Conservation (phyloP, 2,797 vertebrate species). For the Sebastes matsubarae region DNA sequence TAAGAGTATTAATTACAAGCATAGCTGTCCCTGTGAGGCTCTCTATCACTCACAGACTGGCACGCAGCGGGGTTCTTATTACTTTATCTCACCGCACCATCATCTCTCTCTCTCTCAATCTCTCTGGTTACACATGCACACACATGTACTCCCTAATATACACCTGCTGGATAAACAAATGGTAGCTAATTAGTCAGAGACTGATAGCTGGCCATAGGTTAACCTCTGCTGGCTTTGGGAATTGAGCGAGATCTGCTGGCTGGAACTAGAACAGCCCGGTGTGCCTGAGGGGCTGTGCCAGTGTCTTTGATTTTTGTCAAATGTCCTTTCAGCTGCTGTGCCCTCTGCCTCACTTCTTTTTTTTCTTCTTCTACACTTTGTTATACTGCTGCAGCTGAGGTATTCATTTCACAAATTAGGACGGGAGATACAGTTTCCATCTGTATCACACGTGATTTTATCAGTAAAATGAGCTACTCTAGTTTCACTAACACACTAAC, state of each 20-base stretch:
- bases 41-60: conserved; percentile 77
- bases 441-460: background rate
- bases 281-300: conserved; percentile 1
- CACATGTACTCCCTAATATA: conserved; percentile 49
- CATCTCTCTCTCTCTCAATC: conserved; percentile 24
- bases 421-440: background rate
- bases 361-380: background rate
- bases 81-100: conserved; percentile 71
- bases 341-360: background rate
- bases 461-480: background rate
- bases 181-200: conserved; percentile 66
- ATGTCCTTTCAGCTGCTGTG: conserved; percentile 7
- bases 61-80: conserved; percentile 73
- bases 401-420: conserved; percentile 1
- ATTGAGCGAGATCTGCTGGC: conserved; percentile 23
- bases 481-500: background rate
- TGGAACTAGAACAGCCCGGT: conserved; percentile 2
- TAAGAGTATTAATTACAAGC: conserved; percentile 83
- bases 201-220: conserved; percentile 64
- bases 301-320: conserved; percentile 44
- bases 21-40: conserved; percentile 78
- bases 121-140: conserved; percentile 52
- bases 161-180: conserved; percentile 70
- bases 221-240: conserved; percentile 43
- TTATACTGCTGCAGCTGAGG: background rate